Evolutionary conservation across 2,113 vertebrate genomes (phyloP).

Genomic region (Trachemys scripta): DNA sequence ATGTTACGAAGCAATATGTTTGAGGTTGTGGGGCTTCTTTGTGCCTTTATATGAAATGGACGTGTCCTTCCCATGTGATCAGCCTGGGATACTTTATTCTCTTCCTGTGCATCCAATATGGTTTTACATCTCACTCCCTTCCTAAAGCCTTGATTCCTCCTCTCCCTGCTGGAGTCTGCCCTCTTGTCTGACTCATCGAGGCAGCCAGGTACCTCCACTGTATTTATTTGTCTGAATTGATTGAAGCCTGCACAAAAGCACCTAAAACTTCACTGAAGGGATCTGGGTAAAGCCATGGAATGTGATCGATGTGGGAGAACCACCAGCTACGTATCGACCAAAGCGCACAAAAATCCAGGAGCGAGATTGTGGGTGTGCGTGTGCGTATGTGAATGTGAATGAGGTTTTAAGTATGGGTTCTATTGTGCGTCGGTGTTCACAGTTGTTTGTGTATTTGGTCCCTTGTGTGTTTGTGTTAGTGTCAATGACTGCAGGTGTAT

Average conservation of each 20-base stretch:
- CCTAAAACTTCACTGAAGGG: constrained; percentile 58
- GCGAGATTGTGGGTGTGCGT: not conserved
- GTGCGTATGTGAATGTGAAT: not conserved
- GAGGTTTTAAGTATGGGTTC: fast-evolving
- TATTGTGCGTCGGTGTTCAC: not conserved
- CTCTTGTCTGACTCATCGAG: constrained; percentile 61
- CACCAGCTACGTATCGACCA: not conserved
- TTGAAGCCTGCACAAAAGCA: constrained; percentile 64
- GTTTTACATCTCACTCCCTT: not conserved
- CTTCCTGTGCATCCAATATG: constrained; percentile 7
- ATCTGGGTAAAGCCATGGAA: constrained; percentile 62
- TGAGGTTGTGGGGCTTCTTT: not conserved
- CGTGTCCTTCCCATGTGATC: not conserved
- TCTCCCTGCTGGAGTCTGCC: constrained; percentile 24
- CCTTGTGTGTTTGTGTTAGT: not conserved
- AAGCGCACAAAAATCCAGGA: constrained; percentile 6
- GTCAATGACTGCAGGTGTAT: fast-evolving
- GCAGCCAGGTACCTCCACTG: constrained; percentile 68
- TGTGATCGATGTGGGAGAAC: constrained; percentile 48
- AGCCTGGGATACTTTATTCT: constrained; percentile 24
- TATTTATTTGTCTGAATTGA: constrained; percentile 69
- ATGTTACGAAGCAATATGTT: constrained; percentile 1
- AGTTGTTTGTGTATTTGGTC: not conserved
- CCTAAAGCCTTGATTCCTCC: constrained; percentile 9
- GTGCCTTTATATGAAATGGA: constrained; percentile 5